A percentile compares a stretch with the other conserved stretches of the same genome.
Evolutionary conservation across 2,888 invertebrate species (phyloP).

Genomic region (Sipunculus nudus): DNA sequence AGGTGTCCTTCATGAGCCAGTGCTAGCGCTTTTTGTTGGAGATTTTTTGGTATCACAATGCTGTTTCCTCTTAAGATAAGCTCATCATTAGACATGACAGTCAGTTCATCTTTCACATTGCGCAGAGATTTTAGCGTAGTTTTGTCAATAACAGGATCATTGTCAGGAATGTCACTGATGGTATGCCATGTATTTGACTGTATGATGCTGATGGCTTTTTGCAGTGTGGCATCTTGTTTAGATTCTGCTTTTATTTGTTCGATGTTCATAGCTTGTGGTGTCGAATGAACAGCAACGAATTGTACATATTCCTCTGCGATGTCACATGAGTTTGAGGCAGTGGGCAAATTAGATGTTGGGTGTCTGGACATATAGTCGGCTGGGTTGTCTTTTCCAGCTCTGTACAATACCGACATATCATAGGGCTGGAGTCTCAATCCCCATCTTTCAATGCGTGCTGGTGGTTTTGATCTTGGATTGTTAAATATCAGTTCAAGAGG

Average conservation of each 20-base stretch:
- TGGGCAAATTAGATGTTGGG: slow-evolving; percentile 15
- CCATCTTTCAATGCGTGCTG: slow-evolving; percentile 41
- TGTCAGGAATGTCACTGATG: too few relatives aligned
- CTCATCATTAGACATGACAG: neutral
- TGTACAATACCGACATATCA: slow-evolving; percentile 26
- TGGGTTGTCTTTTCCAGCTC: slow-evolving; percentile 36
- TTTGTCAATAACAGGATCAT: too few relatives aligned
- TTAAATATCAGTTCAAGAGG: slow-evolving; percentile 8
- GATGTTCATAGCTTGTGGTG: slow-evolving; percentile 13
- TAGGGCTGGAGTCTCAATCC: slow-evolving; percentile 36
- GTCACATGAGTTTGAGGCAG: too few relatives aligned
- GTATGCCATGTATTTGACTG: too few relatives aligned
- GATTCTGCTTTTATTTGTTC: slow-evolving; percentile 5
- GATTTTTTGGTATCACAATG: slow-evolving; percentile 20
- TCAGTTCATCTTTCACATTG: slow-evolving; percentile 5
- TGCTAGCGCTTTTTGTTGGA: slow-evolving; percentile 26
- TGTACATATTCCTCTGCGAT: slow-evolving; percentile 34
- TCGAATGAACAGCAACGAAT: slow-evolving; percentile 16
- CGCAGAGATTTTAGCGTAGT: too few relatives aligned
- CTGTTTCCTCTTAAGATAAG: neutral
- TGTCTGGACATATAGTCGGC: slow-evolving; percentile 42
- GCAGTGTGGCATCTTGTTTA: neutral
- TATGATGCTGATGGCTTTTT: neutral
- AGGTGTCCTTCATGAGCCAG: slow-evolving; percentile 41
- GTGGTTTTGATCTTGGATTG: slow-evolving; percentile 29